Evolutionary conservation across 2,888 invertebrate species (phyloP).

Genomic region (Rhagonycha fulva): DNA sequence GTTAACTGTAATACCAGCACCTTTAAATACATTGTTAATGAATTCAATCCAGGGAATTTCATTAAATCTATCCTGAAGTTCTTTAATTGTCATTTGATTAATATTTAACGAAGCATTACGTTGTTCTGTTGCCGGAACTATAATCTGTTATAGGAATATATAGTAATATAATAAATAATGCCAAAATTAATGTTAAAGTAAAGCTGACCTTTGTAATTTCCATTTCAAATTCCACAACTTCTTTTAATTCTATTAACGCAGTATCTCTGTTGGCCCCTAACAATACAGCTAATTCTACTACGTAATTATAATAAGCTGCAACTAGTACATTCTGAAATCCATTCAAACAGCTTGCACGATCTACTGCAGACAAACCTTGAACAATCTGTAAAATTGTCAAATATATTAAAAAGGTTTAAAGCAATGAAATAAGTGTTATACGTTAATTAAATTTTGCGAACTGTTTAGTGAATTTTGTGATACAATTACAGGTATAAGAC

Average conservation of each 20-base stretch:
- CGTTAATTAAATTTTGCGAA: conserved; percentile 80
- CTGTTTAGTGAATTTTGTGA: conserved; percentile 89
- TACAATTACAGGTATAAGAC: conserved; percentile 87
- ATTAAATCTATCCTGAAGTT: conserved; percentile 54
- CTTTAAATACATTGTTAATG: conserved; percentile 54
- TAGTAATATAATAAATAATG: not conserved
- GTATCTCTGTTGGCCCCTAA: conserved; percentile 36
- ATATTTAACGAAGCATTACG: not conserved
- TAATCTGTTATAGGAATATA: not conserved
- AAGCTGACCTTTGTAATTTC: conserved; percentile 30
- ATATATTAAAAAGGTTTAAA: not conserved
- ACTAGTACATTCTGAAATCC: not conserved
- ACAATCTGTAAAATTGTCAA: conserved; percentile 21
- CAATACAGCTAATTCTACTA: conserved; percentile 37
- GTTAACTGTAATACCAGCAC: conserved; percentile 39
- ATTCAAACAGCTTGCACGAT: conserved; percentile 76
- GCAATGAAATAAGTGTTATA: conserved; percentile 55
- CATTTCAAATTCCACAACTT: conserved; percentile 35
- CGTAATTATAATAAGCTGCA: conserved; percentile 34
- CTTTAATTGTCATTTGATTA: conserved; percentile 57
- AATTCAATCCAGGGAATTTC: conserved; percentile 55
- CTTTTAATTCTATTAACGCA: conserved; percentile 36
- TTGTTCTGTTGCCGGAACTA: conserved; percentile 23
- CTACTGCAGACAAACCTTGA: conserved; percentile 74
- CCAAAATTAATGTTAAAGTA: not conserved